Conservation (phyloP, 2,797 vertebrate species). For the Poeciliopsis gracilis region DNA sequence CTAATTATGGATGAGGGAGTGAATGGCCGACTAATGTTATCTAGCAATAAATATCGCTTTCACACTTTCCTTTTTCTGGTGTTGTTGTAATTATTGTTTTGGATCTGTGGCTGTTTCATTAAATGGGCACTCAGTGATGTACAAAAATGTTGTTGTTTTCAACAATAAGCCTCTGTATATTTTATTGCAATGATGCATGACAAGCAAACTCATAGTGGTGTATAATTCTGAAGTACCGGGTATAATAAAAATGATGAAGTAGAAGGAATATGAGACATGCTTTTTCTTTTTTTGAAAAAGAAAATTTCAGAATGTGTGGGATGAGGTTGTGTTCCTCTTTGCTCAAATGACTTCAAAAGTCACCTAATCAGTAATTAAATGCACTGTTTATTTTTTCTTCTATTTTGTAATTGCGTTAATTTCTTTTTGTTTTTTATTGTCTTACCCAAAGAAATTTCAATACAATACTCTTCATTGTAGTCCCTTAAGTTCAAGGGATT, state of each 20-base stretch:
- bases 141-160: background rate
- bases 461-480: background rate
- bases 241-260: background rate
- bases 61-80: too few species aligned
- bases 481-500: background rate
- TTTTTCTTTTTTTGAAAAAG: background rate
- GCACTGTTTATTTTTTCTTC: background rate
- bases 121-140: background rate
- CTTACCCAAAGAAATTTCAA: background rate
- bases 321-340: background rate
- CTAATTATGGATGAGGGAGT: slow-evolving; percentile 5
- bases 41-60: background rate
- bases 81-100: background rate
- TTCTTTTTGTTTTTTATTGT: background rate
- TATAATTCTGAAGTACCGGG: background rate
- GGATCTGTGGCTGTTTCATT: background rate
- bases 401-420: background rate
- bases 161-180: background rate
- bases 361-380: background rate
- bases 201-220: background rate
- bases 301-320: background rate
- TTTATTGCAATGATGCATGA: background rate
- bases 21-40: slow-evolving; percentile 3
- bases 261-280: background rate
- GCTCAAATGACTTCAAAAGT: background rate